These are phyloP conservation scores for Spodoptera picta DNA, from an alignment of 2,888 invertebrate species.

Conservation along the genomic window DNA sequence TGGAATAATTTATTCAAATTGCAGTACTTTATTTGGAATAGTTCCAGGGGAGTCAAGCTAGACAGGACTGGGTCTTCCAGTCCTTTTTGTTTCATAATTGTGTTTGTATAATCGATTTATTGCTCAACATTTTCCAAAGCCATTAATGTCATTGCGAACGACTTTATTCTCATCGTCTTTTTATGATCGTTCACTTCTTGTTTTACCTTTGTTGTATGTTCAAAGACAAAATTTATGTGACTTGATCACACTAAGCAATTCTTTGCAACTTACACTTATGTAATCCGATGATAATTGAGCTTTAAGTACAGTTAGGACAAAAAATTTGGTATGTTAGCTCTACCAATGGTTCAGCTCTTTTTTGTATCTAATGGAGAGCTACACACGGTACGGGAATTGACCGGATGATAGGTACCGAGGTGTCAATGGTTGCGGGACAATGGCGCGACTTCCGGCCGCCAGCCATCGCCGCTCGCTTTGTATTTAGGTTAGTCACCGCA, in stretches of 20 bases:
- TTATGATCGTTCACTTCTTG: slow-evolving; percentile 9
- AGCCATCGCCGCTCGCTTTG: slow-evolving; percentile 80
- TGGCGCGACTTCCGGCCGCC: slow-evolving; percentile 82
- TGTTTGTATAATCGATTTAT: slow-evolving; percentile 13
- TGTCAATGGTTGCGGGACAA: slow-evolving; percentile 88
- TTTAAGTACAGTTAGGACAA: background rate
- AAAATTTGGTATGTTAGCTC: background rate
- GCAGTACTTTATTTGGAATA: slow-evolving; percentile 32
- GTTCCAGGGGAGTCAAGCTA: slow-evolving; percentile 31
- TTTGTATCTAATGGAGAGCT: slow-evolving; percentile 36
- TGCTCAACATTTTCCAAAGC: slow-evolving; percentile 4
- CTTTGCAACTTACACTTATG: background rate
- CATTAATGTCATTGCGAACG: slow-evolving; percentile 14
- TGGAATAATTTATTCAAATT: slow-evolving; percentile 46
- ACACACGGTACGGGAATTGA: slow-evolving; percentile 75
- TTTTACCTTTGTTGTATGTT: slow-evolving; percentile 6
- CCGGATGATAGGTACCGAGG: slow-evolving; percentile 84
- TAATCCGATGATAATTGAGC: background rate
- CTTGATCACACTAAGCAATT: background rate
- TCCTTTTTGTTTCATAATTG: slow-evolving; percentile 15
- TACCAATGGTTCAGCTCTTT: slow-evolving; percentile 6
- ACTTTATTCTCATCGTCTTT: slow-evolving; percentile 24
- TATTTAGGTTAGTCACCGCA: slow-evolving; percentile 88
- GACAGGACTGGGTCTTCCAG: slow-evolving; percentile 3
- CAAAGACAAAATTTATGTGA: background rate